Conservation (phyloP, 2,888 invertebrate genomes). For the Chalcis sispes region DNA sequence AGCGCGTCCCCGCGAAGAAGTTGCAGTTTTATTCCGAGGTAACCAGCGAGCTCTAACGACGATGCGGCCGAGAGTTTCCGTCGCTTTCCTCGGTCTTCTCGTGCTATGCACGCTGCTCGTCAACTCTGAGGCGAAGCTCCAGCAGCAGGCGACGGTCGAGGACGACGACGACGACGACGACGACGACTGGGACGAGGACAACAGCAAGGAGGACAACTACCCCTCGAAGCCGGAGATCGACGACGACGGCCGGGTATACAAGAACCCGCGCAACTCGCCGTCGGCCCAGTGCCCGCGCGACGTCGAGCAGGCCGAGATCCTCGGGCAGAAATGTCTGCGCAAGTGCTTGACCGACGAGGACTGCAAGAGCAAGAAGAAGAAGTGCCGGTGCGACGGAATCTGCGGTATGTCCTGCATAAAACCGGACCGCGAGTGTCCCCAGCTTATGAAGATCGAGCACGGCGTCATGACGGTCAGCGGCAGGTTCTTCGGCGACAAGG, state of each 20-base stretch:
- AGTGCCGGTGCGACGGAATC: conserved; percentile 96
- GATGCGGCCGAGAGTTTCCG: conserved; percentile 68
- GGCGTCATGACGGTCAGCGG: conserved; percentile 88
- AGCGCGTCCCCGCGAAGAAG: too few species aligned
- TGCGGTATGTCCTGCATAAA: conserved; percentile 99
- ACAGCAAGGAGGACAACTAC: conserved; percentile 73
- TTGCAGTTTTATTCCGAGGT: too few species aligned
- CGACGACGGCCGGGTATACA: conserved; percentile 89
- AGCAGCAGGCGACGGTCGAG: conserved; percentile 69
- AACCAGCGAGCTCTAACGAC: conserved; percentile 4
- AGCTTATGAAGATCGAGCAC: conserved; percentile 85
- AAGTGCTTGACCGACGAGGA: conserved; percentile 96
- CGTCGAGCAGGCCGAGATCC: conserved; percentile 88
- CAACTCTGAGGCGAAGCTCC: conserved; percentile 71
- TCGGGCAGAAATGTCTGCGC: conserved; percentile 91
- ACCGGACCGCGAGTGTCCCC: conserved; percentile 94
- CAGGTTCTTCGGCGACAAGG: conserved; percentile 88
- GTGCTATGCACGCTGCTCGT: conserved; percentile 66
- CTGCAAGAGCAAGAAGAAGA: conserved; percentile 97
- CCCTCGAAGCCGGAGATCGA: conserved; percentile 79
- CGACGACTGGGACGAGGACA: conserved; percentile 77
- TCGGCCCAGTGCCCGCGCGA: conserved; percentile 91
- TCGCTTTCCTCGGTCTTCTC: conserved; percentile 63
- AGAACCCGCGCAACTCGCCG: conserved; percentile 92
- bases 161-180: conserved; percentile 79